These are phyloP conservation scores for Agonopterix alstromeriana DNA, from an alignment of 2,888 invertebrate species.

Conservation along the genomic window DNA sequence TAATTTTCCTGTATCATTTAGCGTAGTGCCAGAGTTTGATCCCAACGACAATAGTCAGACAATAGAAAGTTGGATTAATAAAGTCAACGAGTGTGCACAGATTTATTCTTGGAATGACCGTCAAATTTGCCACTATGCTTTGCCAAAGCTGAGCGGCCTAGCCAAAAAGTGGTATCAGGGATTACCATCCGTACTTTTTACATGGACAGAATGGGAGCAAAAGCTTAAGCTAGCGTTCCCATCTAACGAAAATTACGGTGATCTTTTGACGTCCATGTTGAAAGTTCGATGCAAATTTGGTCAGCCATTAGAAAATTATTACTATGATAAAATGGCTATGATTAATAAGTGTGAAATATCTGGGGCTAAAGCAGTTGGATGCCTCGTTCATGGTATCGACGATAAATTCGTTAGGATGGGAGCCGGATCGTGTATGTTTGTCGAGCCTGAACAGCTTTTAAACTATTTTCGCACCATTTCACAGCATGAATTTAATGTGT, in stretches of 20 bases:
- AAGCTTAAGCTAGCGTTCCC: not conserved
- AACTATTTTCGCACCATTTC: slow-evolving; percentile 8
- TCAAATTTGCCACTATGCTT: slow-evolving; percentile 14
- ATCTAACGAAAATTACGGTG: not conserved
- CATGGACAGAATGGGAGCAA: slow-evolving; percentile 14
- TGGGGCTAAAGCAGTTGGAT: slow-evolving; percentile 12
- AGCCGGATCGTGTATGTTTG: slow-evolving; percentile 10
- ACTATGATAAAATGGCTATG: slow-evolving; percentile 15
- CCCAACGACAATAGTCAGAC: no score
- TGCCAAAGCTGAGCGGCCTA: slow-evolving; percentile 15
- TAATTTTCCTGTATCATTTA: slow-evolving; percentile 2
- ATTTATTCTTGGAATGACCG: slow-evolving; percentile 17
- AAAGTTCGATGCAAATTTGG: slow-evolving; percentile 12
- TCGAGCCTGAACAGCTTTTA: slow-evolving; percentile 11
- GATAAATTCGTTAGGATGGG: slow-evolving; percentile 16
- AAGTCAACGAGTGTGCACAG: no score
- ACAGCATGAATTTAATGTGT: not conserved
- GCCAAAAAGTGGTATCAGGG: slow-evolving; percentile 19
- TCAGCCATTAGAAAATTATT: slow-evolving; percentile 12
- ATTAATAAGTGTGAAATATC: slow-evolving; percentile 15
- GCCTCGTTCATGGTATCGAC: slow-evolving; percentile 14
- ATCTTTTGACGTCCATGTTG: slow-evolving; percentile 6
- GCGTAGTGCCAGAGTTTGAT: slow-evolving; percentile 15
- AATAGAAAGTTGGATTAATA: no score
- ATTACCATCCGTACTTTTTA: slow-evolving; percentile 14